Percentiles rank a stretch among this genome's conserved stretches.
Conservation (phyloP, 2,797 vertebrate genomes). For the Halcyon chelicuti region DNA sequence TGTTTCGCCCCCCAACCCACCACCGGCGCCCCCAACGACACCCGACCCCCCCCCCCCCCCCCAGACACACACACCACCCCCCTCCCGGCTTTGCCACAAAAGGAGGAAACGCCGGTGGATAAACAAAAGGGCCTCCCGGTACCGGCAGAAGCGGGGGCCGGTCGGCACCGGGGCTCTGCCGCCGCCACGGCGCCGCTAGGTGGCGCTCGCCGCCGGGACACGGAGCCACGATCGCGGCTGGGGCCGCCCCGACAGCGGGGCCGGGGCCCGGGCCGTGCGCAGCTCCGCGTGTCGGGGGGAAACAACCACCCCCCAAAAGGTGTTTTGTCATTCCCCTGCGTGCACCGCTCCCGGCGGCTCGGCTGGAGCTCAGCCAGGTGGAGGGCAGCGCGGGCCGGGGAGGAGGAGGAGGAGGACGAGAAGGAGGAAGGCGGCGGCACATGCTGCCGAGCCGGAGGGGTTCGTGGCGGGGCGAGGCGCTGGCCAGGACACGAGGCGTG, state of each 20-base stretch:
- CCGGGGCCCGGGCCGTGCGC: neutral
- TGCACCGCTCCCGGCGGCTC: neutral
- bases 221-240: neutral
- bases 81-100: conserved; percentile 72
- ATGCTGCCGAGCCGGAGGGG: neutral
- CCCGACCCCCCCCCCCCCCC: no score
- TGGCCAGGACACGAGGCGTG: neutral
- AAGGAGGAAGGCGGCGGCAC: neutral
- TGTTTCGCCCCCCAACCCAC: neutral
- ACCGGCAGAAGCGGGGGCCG: conserved; percentile 64
- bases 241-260: neutral
- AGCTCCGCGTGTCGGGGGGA: neutral
- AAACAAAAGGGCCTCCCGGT: conserved; percentile 78
- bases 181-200: neutral
- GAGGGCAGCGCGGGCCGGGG: conserved; percentile 15
- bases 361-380: neutral
- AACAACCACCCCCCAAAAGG: neutral
- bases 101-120: conserved; percentile 78
- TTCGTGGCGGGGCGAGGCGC: conserved; percentile 19
- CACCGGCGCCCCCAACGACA: no score
- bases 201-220: conserved; percentile 11
- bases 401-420: no score
- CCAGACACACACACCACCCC: no score
- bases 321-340: neutral
- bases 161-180: neutral